Evolutionary conservation across 2,113 vertebrate genomes (phyloP), one percentile per base, ranked within the genome.

Genomic region (Centropus bengalensis): DNA sequence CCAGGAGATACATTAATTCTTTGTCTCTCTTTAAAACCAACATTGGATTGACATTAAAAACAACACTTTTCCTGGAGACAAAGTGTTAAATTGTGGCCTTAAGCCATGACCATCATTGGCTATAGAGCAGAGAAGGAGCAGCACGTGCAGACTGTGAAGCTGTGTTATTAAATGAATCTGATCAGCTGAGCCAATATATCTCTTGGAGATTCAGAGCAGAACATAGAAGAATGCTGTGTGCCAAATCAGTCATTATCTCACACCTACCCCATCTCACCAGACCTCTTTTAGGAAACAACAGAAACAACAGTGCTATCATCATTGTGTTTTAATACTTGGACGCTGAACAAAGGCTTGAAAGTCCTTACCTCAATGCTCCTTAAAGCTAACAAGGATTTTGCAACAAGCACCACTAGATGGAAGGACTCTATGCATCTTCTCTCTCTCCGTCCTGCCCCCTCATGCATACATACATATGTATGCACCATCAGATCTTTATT

Each of bases 61-160:
- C 49, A 90, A 56, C 68, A 74, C 40, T 79, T 67, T 82, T 86
- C 55, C 38, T 82, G 62, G 45, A 93, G 68, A 44, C 75, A 19
- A 22, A 64, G 76, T 24, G 59, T 88, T 93, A 88, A 63, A 51
- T 32, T 80, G 82, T 67, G 82, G 75, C 82, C 75, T 70, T 80
- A 70, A 93, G 79, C 88, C 80, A 78, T 96, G 94, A 92, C 96
- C 94, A 95, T 96, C 94, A 86, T 78, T 96, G 95, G 95, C 80
- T 68, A 92, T 83, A 56, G 76, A 92, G 74, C 69, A 85, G 77
- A 87, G 76, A 71, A 84, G 73, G 10, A 91, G 82, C 66, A 93
- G 89, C 94, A 91, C 14, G 5, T 82, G 86, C 42, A 76, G 92
- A 94, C 64, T 73, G 86, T 86, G 86, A 94, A 96, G 91, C 94